Percentiles rank a stretch among this genome's conserved stretches.
These are phyloP conservation scores for Stenurella melanura DNA, from an alignment of 2,888 invertebrate species.

Conservation along the genomic window DNA sequence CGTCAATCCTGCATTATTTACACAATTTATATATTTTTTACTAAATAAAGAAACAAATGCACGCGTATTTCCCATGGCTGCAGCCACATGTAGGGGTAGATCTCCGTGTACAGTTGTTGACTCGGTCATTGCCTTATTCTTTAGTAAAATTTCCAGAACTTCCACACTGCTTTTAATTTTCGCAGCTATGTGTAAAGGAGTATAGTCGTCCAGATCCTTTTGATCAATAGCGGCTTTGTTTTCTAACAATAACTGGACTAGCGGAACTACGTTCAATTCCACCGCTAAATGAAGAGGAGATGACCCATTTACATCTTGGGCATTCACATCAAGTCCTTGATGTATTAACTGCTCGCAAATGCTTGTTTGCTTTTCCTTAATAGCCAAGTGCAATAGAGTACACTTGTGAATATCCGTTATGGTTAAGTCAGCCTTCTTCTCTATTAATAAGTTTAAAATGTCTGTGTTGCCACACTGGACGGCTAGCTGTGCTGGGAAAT, in stretches of 20 bases:
- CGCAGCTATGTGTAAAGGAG: slow-evolving; percentile 59
- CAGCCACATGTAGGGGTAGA: slow-evolving; percentile 60
- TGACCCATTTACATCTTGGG: slow-evolving; percentile 53
- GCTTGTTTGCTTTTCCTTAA: slow-evolving; percentile 40
- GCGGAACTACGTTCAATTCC: slow-evolving; percentile 47
- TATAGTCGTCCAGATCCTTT: slow-evolving; percentile 58
- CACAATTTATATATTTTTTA: slow-evolving; percentile 38
- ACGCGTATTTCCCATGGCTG: slow-evolving; percentile 54
- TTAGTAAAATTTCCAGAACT: slow-evolving; percentile 51
- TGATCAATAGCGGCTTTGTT: slow-evolving; percentile 55
- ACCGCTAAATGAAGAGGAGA: slow-evolving; percentile 60
- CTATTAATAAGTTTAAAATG: slow-evolving; percentile 49
- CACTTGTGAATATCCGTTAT: slow-evolving; percentile 46
- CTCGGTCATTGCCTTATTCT: slow-evolving; percentile 50
- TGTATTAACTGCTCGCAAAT: slow-evolving; percentile 51
- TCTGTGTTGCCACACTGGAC: slow-evolving; percentile 42
- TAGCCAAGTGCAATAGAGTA: slow-evolving; percentile 57
- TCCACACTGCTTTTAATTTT: slow-evolving; percentile 38
- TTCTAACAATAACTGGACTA: slow-evolving; percentile 52
- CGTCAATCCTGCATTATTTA: slow-evolving; percentile 52
- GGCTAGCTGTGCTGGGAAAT: slow-evolving; percentile 52
- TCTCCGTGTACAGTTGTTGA: slow-evolving; percentile 55
- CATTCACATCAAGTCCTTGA: slow-evolving; percentile 49
- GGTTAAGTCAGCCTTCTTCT: slow-evolving; percentile 40
- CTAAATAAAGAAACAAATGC: slow-evolving; percentile 52